These are phyloP conservation scores for Drosophila macrospina DNA, from an alignment of 2,888 invertebrate species.

Conservation along the genomic window DNA sequence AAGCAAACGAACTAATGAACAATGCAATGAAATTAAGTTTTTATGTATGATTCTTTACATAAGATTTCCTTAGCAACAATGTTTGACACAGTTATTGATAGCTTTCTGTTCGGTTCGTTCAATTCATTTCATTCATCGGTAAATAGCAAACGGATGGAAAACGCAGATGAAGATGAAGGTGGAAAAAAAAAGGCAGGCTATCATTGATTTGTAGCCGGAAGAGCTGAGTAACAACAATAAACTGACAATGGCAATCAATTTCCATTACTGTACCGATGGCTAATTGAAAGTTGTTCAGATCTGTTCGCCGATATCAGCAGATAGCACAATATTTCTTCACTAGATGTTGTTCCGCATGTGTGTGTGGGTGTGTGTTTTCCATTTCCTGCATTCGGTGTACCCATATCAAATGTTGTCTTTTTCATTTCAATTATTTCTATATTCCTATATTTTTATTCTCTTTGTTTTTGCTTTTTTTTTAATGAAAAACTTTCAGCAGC, in stretches of 20 bases:
- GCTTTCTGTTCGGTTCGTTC: neutral
- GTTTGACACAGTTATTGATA: slow-evolving; percentile 48
- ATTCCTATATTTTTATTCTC: neutral
- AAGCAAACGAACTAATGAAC: slow-evolving; percentile 13
- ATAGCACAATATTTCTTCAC: slow-evolving; percentile 14
- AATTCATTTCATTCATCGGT: slow-evolving; percentile 28
- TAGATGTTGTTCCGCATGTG: slow-evolving; percentile 4
- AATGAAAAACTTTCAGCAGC: slow-evolving; percentile 53
- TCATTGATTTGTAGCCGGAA: slow-evolving; percentile 72
- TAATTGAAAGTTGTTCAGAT: slow-evolving; percentile 74
- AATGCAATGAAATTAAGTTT: slow-evolving; percentile 69
- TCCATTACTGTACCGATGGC: slow-evolving; percentile 62
- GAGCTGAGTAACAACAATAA: slow-evolving; percentile 38
- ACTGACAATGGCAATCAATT: slow-evolving; percentile 79
- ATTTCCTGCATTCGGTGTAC: slow-evolving; percentile 50
- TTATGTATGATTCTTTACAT: slow-evolving; percentile 47
- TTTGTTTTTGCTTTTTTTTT: slow-evolving; percentile 13
- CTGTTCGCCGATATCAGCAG: slow-evolving; percentile 23
- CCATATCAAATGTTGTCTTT: slow-evolving; percentile 48
- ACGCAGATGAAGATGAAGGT: neutral
- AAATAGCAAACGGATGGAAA: slow-evolving; percentile 19
- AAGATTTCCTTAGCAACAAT: slow-evolving; percentile 37
- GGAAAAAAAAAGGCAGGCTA: slow-evolving; percentile 24
- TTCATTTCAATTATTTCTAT: slow-evolving; percentile 11
- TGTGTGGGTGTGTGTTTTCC: slow-evolving; percentile 12